Percentiles rank a stretch among this genome's conserved stretches.
Conservation (phyloP, 2,888 invertebrate genomes). For the Platycnemis pennipes region DNA sequence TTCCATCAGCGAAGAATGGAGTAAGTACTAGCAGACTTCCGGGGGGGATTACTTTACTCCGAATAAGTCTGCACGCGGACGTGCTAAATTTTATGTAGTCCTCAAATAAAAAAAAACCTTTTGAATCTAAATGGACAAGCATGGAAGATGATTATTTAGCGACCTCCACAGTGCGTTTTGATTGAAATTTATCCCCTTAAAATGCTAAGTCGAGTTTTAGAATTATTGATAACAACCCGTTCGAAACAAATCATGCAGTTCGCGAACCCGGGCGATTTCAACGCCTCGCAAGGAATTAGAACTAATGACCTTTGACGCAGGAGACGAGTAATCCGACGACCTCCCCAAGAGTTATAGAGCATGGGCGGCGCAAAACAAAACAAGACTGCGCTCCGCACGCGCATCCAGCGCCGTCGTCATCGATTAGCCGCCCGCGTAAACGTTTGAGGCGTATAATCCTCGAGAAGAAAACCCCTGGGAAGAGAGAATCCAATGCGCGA, state of each 20-base stretch:
- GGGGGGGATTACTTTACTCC: too few relatives aligned
- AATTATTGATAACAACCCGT: background rate
- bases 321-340: background rate
- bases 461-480: background rate
- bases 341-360: background rate
- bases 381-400: background rate
- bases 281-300: background rate
- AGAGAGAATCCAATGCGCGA: background rate
- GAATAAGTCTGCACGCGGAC: too few relatives aligned
- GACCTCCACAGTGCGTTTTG: background rate
- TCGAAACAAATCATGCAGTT: background rate
- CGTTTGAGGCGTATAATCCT: background rate
- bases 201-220: background rate
- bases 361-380: background rate
- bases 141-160: background rate
- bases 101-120: too few relatives aligned
- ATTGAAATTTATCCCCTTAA: background rate
- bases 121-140: too few relatives aligned
- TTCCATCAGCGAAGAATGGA: too few relatives aligned
- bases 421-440: constrained; percentile 11
- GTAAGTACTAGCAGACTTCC: too few relatives aligned
- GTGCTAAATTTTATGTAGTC: too few relatives aligned
- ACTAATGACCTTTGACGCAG: background rate
- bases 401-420: background rate
- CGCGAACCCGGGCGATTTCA: background rate